A percentile compares a stretch with the other conserved stretches of the same genome.
These are phyloP conservation scores for Drosophila insularis DNA, from an alignment of 1,140 invertebrate genomes.

Conservation along the genomic window DNA sequence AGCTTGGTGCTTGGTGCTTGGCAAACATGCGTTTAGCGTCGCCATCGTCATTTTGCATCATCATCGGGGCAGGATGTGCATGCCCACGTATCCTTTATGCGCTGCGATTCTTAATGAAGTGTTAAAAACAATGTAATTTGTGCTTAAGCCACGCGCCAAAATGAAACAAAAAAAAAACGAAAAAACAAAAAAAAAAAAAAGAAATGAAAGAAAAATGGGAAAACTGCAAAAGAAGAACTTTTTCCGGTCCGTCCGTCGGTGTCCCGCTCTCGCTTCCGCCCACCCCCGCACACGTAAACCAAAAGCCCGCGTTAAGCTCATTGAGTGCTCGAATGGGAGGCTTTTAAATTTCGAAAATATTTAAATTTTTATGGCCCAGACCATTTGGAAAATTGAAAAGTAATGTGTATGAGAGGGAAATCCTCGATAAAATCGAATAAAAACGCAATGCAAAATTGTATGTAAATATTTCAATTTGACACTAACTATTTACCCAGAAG, in stretches of 20 bases:
- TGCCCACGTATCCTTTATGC: conserved; percentile 63
- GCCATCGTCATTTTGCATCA: conserved; percentile 9
- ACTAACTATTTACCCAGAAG: conserved; percentile 64
- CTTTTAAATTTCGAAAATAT: conserved; percentile 74
- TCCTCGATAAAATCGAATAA: neutral
- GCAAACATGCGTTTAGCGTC: conserved; percentile 71
- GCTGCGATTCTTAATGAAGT: conserved; percentile 72
- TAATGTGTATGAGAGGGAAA: conserved; percentile 20
- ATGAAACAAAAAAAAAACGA: conserved; percentile 35
- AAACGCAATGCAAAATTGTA: conserved; percentile 59
- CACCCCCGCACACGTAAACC: conserved; percentile 23
- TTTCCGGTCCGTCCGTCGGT: conserved; percentile 19
- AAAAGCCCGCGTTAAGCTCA: conserved; percentile 51
- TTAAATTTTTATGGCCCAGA: conserved; percentile 73
- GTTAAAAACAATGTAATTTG: conserved; percentile 79
- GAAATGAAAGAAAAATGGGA: neutral
- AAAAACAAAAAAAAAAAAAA: conserved; percentile 4
- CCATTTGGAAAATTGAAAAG: conserved; percentile 72
- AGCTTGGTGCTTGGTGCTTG: conserved; percentile 54
- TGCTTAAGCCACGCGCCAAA: conserved; percentile 50
- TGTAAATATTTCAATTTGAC: conserved; percentile 71
- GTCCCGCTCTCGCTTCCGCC: neutral
- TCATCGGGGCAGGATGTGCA: conserved; percentile 53
- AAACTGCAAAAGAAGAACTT: conserved; percentile 19
- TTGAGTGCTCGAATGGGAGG: conserved; percentile 23